A percentile compares a stretch with the other conserved stretches of the same genome.
Evolutionary conservation across 37 sponge, comb jelly and placozoan species (phyloP).

Genomic region (Amphimedon queenslandica): DNA sequence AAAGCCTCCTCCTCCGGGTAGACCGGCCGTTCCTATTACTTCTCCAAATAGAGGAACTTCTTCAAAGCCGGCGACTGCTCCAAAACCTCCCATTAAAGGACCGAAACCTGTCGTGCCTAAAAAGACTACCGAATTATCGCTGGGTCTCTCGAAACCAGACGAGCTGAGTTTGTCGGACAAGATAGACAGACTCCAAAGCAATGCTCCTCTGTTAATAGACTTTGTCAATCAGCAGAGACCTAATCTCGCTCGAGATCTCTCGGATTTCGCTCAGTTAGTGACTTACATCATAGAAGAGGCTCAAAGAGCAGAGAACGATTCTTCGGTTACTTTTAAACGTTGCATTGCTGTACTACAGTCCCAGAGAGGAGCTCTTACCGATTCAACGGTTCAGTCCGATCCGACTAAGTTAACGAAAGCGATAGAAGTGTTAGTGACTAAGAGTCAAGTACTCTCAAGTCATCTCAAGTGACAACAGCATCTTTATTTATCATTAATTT

Average conservation of each 20-base stretch:
- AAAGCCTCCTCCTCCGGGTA: slow-evolving; percentile 15
- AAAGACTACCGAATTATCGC: neutral
- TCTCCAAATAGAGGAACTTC: neutral
- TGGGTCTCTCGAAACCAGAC: neutral
- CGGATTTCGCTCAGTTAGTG: slow-evolving; percentile 2
- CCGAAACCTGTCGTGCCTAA: neutral
- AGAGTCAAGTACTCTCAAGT: slow-evolving; percentile 7
- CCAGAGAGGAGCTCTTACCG: slow-evolving; percentile 14
- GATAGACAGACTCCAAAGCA: neutral
- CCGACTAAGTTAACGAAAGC: slow-evolving; percentile 4
- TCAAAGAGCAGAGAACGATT: neutral
- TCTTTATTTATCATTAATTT: neutral
- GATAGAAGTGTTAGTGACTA: slow-evolving; percentile 1
- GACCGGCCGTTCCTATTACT: neutral
- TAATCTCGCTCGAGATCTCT: slow-evolving; percentile 14
- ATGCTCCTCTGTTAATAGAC: neutral
- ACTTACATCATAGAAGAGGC: slow-evolving; percentile 14
- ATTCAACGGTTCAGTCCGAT: slow-evolving; percentile 17
- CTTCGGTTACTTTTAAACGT: neutral
- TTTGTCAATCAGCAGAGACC: neutral
- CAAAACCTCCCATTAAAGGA: slow-evolving; percentile 4
- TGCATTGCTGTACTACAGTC: slow-evolving; percentile 4
- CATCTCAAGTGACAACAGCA: slow-evolving; percentile 6
- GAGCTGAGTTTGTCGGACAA: slow-evolving; percentile 1
- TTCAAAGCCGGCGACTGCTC: neutral